Evolutionary conservation across 2,888 invertebrate species (phyloP), one percentile per base, ranked within the genome.

Genomic region (Diadegma fenestrale): DNA sequence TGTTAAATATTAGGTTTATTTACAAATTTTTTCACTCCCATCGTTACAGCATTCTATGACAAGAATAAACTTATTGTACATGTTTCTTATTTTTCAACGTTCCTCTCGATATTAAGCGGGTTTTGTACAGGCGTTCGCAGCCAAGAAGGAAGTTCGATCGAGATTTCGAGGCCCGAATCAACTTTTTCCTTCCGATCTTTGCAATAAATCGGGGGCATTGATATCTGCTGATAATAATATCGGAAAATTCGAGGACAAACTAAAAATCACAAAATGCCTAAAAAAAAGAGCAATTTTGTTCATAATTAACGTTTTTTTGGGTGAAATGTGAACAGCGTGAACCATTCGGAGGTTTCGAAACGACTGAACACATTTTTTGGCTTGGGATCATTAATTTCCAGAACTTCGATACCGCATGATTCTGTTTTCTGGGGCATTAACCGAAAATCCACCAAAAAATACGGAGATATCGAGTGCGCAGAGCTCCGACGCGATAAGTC

Each of bases 1-100:
- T 91, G 92, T 91, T 92, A 92, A 92, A 92, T 92, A 91, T 89
- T 87, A 89, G 89, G 88, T 93, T 93, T 93, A 93, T 93, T 93
- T 93, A 93, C 93, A 93, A 90, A 91, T 91, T 80, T 89, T 89
- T 88, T 87, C 87, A 83, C 85, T 87, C 87, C 83, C 86, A 86
- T 87, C 61, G 43, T 87, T 84, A 90, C 89, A 90, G 85, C 89
- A 78, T 83, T 80, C 79, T 77, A 76, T 88, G 86, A 87, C 84
- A 89, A 88, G 85, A 84, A 84, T 86, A 87, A 86, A 84, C 84
- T 87, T 87, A 89, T 88, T 88, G 87, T 90, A 89, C 90, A 89
- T 66, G 72, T 87, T 83, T 88, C 79, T 69, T 80, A 85, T 78
- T 86, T 58, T 87, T 87, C 82, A 86, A 86, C 80, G 77, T 82